Evolutionary conservation across 1,140 invertebrate genomes (phyloP), one percentile per base, ranked within the genome.

Genomic region (Leptinotarsa texana): DNA sequence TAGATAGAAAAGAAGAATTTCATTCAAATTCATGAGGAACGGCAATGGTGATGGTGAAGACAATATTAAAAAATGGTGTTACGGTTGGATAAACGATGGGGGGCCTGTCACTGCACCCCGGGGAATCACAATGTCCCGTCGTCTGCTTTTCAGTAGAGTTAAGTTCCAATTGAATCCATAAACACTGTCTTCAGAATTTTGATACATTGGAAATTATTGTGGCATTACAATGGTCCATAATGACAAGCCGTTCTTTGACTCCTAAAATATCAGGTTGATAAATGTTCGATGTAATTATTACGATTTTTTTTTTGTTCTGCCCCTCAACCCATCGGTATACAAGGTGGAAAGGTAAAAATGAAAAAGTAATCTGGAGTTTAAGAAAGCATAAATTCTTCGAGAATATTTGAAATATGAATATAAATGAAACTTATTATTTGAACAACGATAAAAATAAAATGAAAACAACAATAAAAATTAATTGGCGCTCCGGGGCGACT

Each of bases 61-160:
- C 78, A 79, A 79, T 74, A 79, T 79, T 79, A 79, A 75, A 79
- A 74, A 79, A 75, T 75, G 72, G 63, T 74, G 73, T 79, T 78
- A 76, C 75, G 77, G 77, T 76, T 78, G 74, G 74, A 72, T 72
- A 74, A 47, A 13, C 75, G 71, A 73, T 42, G 71, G 78, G 78
- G 77, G 75, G 75, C 75, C 75, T 79, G 78, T 79, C 75, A 73
- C 68, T 76, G 70, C 63, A 62, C 73, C 65, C 66, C n/a, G 73
- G 78, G 75, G 73, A 73, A 73, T 42, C 57, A 11, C 6, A 27
- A 57, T 49, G 74, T 22, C 57, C 22, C 69, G 61, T 75, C 67
- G 63, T 27, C 77, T 70, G 63, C 63, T 70, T 77, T 77, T 74
- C 66, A 68, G 66, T 68, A 42, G 33, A 68, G 66, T 27, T 42